A percentile compares a stretch with the other conserved stretches of the same genome.
Evolutionary conservation across 2,797 vertebrate species (phyloP).

Genomic region (Acrossocheilus wenchowensis): DNA sequence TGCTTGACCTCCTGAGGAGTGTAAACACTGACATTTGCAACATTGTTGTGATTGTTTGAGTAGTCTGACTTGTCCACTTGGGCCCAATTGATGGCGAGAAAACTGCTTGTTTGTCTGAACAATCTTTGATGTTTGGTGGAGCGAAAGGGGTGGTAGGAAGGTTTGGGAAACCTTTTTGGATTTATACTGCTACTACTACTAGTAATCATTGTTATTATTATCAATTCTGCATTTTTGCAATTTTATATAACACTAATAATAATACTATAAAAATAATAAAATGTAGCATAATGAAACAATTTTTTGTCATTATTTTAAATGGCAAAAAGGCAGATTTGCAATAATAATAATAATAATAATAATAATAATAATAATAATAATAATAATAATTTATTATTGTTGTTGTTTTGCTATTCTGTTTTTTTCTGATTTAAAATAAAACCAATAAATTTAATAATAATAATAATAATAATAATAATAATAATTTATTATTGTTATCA

Average conservation of each 20-base stretch:
- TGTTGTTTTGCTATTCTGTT: no score
- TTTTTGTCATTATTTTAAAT: background rate
- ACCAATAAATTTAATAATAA: no score
- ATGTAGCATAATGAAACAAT: background rate
- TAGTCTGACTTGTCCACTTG: background rate
- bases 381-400: background rate
- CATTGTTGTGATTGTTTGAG: conserved; percentile 15
- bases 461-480: no score
- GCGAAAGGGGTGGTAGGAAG: background rate
- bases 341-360: background rate
- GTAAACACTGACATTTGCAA: background rate
- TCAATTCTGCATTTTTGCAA: background rate
- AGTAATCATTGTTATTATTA: background rate
- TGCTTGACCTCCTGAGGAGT: background rate
- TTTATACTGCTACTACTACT: no score
- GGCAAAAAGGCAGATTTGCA: background rate
- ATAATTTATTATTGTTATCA: no score
- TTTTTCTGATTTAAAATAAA: no score
- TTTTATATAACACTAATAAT: background rate
- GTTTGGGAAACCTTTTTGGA: background rate
- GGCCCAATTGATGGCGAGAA: background rate
- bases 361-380: background rate
- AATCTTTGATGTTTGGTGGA: background rate
- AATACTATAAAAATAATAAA: background rate
- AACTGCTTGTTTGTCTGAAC: background rate